Percentiles rank a stretch among this genome's conserved stretches.
Evolutionary conservation across 2,888 invertebrate genomes (phyloP).

Genomic region (Amphipoea oculea): DNA sequence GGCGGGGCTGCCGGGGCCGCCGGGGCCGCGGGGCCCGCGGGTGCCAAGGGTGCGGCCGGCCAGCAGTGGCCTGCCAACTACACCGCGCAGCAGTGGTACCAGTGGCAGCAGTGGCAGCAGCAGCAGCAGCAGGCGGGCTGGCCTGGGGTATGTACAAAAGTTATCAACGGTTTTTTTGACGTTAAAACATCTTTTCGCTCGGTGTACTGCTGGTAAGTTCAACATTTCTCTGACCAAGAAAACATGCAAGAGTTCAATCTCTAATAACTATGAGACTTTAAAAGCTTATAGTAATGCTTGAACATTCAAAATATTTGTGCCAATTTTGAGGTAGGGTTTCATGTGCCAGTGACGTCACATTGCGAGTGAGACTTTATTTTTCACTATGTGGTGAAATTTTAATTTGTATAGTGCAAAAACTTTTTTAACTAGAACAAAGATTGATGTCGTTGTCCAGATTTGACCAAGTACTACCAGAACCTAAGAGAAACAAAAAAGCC

Average conservation of each 20-base stretch:
- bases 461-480: not conserved
- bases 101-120: conserved; percentile 89
- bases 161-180: not conserved
- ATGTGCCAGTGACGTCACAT: not conserved
- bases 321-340: not conserved
- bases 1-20: conserved; percentile 56
- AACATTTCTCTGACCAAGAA: too few relatives aligned
- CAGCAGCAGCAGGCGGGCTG: conserved; percentile 84
- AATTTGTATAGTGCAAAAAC: not conserved
- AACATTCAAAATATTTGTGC: not conserved
- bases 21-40: conserved; percentile 63
- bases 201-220: not conserved
- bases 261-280: not conserved
- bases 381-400: not conserved
- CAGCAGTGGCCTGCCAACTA: conserved; percentile 82
- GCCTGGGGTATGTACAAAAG: conserved; percentile 74
- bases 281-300: not conserved
- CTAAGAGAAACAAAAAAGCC: not conserved
- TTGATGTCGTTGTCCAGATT: not conserved
- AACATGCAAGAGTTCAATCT: not conserved
- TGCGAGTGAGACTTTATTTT: not conserved
- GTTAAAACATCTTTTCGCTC: not conserved
- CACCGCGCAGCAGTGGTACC: conserved; percentile 87
- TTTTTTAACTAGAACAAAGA: not conserved
- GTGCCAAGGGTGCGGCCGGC: conserved; percentile 67